Conservation (phyloP, 2,888 invertebrate genomes). For the Myopa testacea region DNA sequence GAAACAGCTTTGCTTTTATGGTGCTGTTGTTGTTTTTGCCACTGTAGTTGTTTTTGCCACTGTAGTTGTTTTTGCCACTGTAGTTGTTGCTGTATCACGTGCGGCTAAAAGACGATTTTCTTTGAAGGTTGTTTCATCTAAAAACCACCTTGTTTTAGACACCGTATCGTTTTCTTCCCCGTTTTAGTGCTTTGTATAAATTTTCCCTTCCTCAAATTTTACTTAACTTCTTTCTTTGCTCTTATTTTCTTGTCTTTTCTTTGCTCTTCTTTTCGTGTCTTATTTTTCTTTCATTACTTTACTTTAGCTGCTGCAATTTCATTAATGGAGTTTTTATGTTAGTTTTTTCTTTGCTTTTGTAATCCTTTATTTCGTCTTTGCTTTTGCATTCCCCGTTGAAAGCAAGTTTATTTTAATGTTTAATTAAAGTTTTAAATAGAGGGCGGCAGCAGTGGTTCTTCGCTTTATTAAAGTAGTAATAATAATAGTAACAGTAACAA, state of each 20-base stretch:
- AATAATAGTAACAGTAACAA: constrained; percentile 3
- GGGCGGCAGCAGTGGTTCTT: constrained; percentile 2
- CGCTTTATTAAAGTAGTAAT: background rate
- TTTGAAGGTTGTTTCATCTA: background rate
- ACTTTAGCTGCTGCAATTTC: constrained; percentile 13
- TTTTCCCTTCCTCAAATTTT: background rate
- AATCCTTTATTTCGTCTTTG: constrained; percentile 4
- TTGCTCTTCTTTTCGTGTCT: background rate
- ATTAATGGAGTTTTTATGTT: constrained; percentile 39
- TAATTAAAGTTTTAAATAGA: constrained; percentile 35
- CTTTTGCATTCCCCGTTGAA: constrained; percentile 9
- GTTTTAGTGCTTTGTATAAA: background rate
- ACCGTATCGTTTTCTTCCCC: background rate
- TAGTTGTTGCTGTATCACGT: background rate
- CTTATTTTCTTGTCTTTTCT: constrained; percentile 9
- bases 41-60: background rate
- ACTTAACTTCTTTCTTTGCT: background rate
- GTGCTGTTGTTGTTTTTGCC: background rate
- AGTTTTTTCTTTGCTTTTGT: background rate
- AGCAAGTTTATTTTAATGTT: constrained; percentile 25
- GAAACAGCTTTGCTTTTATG: constrained; percentile 3
- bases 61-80: background rate
- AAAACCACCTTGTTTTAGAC: background rate
- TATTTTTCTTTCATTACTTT: background rate
- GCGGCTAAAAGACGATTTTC: too few species aligned